Base-by-base conservation (phyloP, 1,140 invertebrate species). In the Dinoponera quadriceps region DNA sequence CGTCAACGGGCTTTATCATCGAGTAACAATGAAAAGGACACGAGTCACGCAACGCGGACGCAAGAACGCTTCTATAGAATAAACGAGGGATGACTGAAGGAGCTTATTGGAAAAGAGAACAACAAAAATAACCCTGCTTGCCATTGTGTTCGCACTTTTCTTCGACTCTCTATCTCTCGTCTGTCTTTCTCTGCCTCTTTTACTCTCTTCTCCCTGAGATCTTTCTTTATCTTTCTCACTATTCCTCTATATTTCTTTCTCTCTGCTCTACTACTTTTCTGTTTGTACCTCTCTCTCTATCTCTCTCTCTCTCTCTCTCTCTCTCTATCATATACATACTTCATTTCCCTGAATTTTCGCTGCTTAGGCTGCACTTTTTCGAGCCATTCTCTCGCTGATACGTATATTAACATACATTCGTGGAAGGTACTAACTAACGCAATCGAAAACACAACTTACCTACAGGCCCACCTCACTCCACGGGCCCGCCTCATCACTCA, bases 321-420 rank as follows among this genome's bases (percentile, higher is more conserved):
- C 59, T 90, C 33, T 85, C 59, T 87, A 77, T 90, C 82, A 62
- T 25, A 66, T 83, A 85, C 84, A 72, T 69, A 71, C 33, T 77
- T 83, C 85, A 81, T 89, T 74, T 85, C 81, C 82, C 72, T 65
- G 83, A 88, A 87, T 75, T 83, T 85, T 49, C 57, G 83, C 84
- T 89, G 92, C 93, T 93, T 94, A 90, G 86, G 88, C 87, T 92
- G 90, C 92, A 92, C 86, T 90, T 91, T 93, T 90, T 87, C 87
- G 85, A 86, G 71, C 84, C 85, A 85, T 77, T 88, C 80, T 88
- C 83, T 83, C 59, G 81, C 78, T 89, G 74, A 84, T 89, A 83
- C 81, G 88, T 84, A 77, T 83, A 87, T 83, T 83, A 86, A 83
- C 81, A 78, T 83, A 85, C 83, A 84, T 88, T 89, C 91, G 86